Conservation (phyloP, 2,113 vertebrate species). For the Oncorhynchus nerka region DNA sequence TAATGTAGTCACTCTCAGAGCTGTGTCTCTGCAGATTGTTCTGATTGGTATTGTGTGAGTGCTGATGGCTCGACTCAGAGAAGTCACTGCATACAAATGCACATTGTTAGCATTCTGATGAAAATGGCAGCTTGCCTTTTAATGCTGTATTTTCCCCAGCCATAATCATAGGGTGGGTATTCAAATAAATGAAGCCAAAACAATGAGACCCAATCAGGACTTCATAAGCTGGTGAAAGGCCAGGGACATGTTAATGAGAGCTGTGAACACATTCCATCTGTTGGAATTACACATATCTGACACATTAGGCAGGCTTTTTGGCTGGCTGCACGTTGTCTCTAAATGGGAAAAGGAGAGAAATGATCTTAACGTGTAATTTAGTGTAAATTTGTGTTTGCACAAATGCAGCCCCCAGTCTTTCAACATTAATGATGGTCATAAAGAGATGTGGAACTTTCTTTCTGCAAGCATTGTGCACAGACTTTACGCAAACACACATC, state of each 20-base stretch:
- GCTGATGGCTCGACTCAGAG: constrained; percentile 68
- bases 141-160: constrained; percentile 68
- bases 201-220: constrained; percentile 79
- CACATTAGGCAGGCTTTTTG: constrained; percentile 63
- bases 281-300: constrained; percentile 41
- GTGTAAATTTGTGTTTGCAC: constrained; percentile 65
- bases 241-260: constrained; percentile 76
- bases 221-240: constrained; percentile 70
- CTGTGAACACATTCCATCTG: constrained; percentile 46
- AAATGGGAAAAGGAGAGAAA: constrained; percentile 60
- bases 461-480: too few species aligned
- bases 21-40: constrained; percentile 53
- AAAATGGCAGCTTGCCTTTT: constrained; percentile 76
- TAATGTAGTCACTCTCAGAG: constrained; percentile 70
- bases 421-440: too few species aligned
- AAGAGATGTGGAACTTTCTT: too few species aligned
- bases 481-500: too few species aligned
- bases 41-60: constrained; percentile 74
- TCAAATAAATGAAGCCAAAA: constrained; percentile 78
- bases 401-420: constrained; percentile 53
- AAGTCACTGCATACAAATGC: constrained; percentile 75
- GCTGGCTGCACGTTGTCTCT: constrained; percentile 50
- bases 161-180: constrained; percentile 78
- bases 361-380: constrained; percentile 65
- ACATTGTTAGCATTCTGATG: constrained; percentile 73